Base-by-base conservation (phyloP, 2,113 vertebrate species). In the Atlantisia rogersi region DNA sequence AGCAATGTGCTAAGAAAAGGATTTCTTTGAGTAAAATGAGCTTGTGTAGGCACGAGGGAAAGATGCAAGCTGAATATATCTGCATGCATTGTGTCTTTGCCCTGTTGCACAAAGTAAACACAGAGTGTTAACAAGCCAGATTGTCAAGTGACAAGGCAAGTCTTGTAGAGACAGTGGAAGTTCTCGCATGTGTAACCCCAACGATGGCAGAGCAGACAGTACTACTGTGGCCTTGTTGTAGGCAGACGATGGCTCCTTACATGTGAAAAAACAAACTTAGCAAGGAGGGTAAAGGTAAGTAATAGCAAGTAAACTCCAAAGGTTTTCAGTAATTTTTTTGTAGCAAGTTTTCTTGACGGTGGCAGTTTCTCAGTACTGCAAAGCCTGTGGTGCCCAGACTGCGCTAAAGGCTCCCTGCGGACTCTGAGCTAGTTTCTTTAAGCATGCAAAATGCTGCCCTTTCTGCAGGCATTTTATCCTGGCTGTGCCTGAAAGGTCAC, bases 401-500 rank as follows among this genome's bases (percentile, higher is more conserved):
- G 10, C 42, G 40, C 53, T 95, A 89, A 96, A 92, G 87, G 85
- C 88, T 91, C 86, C 75, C 87, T 24, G 70, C 70, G 71, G 82
- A 80, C n/a, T 65, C 71, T 29, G 64, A 89, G 52, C 11, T 52
- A 22, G 35, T 84, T 79, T 77, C 88, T 78, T 90, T 78, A 65
- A 91, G 74, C 50, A 85, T 80, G 70, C 62, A 95, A 93, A 97
- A 91, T 75, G 63, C 60, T 97, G 58, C 74, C 65, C 87, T 95
- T 95, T 94, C 50, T 83, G 91, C 70, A 75, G 50, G 48, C 69
- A 37, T 88, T 96, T 96, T 79, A 94, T 71, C 62, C 82, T 89
- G 53, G 65, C 65, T 62, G 88, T 90, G 86, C 82, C 92, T 70
- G 87, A 93, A 97, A 97, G 90, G 94, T 95, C 95, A 96, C 91